Conservation (phyloP, 2,888 invertebrate species). For the Sussaba pulchella region DNA sequence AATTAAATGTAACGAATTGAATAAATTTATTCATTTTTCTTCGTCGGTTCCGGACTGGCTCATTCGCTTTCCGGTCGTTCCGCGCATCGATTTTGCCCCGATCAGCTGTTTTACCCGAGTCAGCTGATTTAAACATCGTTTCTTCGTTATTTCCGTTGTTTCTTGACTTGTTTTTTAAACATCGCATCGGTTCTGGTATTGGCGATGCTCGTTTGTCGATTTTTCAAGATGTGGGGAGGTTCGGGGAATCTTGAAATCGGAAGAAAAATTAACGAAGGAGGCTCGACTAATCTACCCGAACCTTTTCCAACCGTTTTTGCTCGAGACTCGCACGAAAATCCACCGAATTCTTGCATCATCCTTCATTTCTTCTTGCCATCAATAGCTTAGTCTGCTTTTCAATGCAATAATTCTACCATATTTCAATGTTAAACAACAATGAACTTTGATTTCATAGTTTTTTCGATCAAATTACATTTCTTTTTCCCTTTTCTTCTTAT, state of each 20-base stretch:
- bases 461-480: too few species aligned
- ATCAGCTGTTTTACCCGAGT: conserved; percentile 9
- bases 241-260: too few species aligned
- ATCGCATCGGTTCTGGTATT: not conserved
- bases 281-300: too few species aligned
- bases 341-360: conserved; percentile 50
- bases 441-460: too few species aligned
- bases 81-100: conserved; percentile 37
- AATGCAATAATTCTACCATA: conserved; percentile 5
- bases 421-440: not conserved
- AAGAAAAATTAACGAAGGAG: too few species aligned
- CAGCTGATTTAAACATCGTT: conserved; percentile 44
- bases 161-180: not conserved
- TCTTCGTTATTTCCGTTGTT: not conserved
- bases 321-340: conserved; percentile 32
- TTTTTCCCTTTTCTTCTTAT: too few species aligned
- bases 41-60: too few species aligned
- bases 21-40: too few species aligned
- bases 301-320: too few species aligned
- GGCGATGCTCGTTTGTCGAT: not conserved
- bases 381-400: not conserved
- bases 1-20: too few species aligned
- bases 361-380: not conserved
- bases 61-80: not conserved
- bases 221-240: not conserved